Conservation (phyloP, 2,888 invertebrate genomes). For the Carabus problematicus region DNA sequence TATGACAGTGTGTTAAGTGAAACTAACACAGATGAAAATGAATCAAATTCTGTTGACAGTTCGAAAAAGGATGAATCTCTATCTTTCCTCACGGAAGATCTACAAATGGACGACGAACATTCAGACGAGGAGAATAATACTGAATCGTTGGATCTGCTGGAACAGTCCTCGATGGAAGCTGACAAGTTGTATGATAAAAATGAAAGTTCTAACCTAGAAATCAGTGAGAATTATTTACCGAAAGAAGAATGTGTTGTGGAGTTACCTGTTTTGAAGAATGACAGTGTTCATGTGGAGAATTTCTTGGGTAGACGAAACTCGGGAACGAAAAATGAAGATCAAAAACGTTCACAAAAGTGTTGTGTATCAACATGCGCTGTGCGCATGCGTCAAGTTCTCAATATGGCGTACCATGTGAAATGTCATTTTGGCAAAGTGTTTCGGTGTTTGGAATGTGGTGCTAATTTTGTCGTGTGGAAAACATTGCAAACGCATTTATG, state of each 20-base stretch:
- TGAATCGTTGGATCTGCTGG: conserved; percentile 16
- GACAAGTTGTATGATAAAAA: conserved; percentile 17
- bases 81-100: conserved; percentile 4
- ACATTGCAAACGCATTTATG: conserved; percentile 80
- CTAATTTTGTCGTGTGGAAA: conserved; percentile 67
- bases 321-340: conserved; percentile 12
- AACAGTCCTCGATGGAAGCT: conserved; percentile 4
- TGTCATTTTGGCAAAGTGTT: conserved; percentile 63
- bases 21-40: conserved; percentile 55
- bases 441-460: conserved; percentile 73
- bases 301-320: conserved; percentile 4
- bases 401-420: conserved; percentile 69
- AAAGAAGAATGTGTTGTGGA: conserved; percentile 62
- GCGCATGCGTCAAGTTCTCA: conserved; percentile 65
- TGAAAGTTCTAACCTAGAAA: conserved; percentile 43
- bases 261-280: conserved; percentile 52
- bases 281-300: too few species aligned
- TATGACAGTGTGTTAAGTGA: conserved; percentile 43
- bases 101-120: conserved; percentile 18
- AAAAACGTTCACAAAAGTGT: conserved; percentile 59
- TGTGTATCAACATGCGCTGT: conserved; percentile 65
- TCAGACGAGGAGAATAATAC: conserved; percentile 14
- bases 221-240: conserved; percentile 61
- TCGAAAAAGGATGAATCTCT: conserved; percentile 50
- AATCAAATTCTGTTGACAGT: conserved; percentile 50